Percentiles rank a stretch among this genome's conserved stretches.
Conservation (phyloP, 35 echinoderm and acorn worm species). For the Apostichopus japonicus region DNA sequence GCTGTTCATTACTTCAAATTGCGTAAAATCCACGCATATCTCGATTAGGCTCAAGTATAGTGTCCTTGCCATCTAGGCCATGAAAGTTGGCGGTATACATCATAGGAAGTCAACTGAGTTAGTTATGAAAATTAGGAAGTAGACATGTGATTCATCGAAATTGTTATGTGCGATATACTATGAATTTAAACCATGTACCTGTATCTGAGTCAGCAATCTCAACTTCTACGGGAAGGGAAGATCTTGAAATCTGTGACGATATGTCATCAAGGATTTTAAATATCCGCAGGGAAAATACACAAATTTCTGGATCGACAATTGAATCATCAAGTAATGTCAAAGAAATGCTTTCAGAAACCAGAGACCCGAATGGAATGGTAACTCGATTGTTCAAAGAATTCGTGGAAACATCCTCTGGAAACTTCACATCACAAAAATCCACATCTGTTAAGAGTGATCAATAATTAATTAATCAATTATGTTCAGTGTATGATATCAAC, state of each 20-base stretch:
- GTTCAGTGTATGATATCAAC: no score
- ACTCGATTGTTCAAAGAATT: background rate
- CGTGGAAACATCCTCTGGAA: background rate
- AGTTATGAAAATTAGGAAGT: no score
- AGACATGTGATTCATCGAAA: no score
- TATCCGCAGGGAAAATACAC: background rate
- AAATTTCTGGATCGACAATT: background rate
- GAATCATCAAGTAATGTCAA: background rate
- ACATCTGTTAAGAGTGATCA: background rate
- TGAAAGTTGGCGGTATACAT: no score
- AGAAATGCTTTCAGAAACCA: background rate
- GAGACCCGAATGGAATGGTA: background rate
- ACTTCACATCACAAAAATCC: background rate
- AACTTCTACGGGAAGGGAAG: background rate
- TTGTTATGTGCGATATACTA: no score
- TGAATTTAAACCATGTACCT: background rate
- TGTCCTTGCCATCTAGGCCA: no score
- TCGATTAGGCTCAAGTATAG: no score
- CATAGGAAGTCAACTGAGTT: no score
- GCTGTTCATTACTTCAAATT: no score
- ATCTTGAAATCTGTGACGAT: background rate
- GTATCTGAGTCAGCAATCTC: background rate
- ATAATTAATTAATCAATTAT: no score
- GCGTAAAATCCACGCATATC: no score
- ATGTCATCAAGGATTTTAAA: background rate